A percentile compares a stretch with the other conserved stretches of the same genome.
Evolutionary conservation across 2,888 invertebrate genomes (phyloP).

Genomic region (Quadriops clusia): DNA sequence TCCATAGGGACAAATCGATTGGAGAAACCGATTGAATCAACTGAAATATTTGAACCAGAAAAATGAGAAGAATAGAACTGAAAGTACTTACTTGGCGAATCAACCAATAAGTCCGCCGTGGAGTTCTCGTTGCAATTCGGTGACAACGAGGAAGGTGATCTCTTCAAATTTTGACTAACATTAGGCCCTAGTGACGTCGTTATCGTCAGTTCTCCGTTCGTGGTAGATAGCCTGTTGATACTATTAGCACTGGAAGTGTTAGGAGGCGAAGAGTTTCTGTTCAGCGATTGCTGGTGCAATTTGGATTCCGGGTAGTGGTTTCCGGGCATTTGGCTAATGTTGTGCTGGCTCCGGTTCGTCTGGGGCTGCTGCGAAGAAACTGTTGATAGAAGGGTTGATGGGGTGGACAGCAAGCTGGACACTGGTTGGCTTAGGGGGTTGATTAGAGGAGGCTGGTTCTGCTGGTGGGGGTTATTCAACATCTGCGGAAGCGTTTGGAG

Average conservation of each 20-base stretch:
- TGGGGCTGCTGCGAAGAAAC: conserved; percentile 18
- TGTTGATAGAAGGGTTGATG: conserved; percentile 21
- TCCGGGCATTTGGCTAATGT: conserved; percentile 32
- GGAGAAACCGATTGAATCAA: neutral
- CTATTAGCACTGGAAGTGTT: conserved; percentile 36
- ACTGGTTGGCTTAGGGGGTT: conserved; percentile 22
- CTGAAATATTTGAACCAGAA: neutral
- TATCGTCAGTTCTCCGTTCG: conserved; percentile 73
- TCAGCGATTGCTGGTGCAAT: conserved; percentile 23
- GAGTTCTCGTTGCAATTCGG: conserved; percentile 51
- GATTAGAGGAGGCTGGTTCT: conserved; percentile 16
- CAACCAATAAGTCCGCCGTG: conserved; percentile 59
- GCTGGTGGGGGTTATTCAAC: conserved; percentile 26
- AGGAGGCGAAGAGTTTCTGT: conserved; percentile 13
- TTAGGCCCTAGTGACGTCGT: conserved; percentile 59
- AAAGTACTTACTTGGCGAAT: conserved; percentile 73
- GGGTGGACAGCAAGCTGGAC: conserved; percentile 22
- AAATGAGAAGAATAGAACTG: conserved; percentile 1
- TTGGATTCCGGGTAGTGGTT: conserved; percentile 30
- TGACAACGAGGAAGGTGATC: conserved; percentile 53
- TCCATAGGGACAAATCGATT: no score
- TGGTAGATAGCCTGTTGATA: conserved; percentile 61
- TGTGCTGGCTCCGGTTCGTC: conserved; percentile 22
- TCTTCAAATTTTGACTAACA: conserved; percentile 42
- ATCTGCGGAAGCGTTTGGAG: conserved; percentile 64